Conservation (phyloP, 2,797 vertebrate genomes). For the Falco berigora region DNA sequence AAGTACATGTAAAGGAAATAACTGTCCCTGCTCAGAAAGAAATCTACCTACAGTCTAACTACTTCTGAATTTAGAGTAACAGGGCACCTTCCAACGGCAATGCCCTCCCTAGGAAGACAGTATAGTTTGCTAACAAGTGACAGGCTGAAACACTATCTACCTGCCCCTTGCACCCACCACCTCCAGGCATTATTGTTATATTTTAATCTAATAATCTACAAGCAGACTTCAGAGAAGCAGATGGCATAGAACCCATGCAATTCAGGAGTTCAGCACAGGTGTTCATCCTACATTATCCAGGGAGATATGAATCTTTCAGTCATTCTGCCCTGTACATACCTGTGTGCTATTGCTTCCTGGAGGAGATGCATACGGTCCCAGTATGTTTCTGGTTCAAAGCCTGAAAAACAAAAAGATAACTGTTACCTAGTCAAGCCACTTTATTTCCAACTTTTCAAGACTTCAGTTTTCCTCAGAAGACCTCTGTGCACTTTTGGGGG, state of each 20-base stretch:
- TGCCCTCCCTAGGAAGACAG: background rate
- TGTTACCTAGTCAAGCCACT: background rate
- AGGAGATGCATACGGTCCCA: slow-evolving; percentile 98
- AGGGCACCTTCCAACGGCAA: background rate
- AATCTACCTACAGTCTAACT: background rate
- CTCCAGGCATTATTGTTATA: background rate
- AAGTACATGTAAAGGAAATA: background rate
- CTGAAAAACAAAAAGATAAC: slow-evolving; percentile 66
- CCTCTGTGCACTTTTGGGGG: background rate
- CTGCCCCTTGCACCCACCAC: background rate
- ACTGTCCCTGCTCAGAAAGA: background rate
- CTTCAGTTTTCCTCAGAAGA: background rate
- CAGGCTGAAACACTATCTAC: background rate
- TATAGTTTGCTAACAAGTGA: background rate
- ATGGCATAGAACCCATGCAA: background rate
- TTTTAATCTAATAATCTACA: background rate
- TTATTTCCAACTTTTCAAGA: background rate
- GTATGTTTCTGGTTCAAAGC: slow-evolving; percentile 94
- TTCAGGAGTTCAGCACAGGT: background rate
- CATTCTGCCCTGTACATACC: slow-evolving; percentile 66
- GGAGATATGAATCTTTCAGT: background rate
- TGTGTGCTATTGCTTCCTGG: slow-evolving; percentile 91
- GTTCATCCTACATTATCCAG: background rate
- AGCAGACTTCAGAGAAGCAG: background rate
- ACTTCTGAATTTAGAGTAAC: background rate